Evolutionary conservation across 2,797 vertebrate genomes (phyloP), one percentile per base, ranked within the genome.

Genomic region (Muscicapa striata): DNA sequence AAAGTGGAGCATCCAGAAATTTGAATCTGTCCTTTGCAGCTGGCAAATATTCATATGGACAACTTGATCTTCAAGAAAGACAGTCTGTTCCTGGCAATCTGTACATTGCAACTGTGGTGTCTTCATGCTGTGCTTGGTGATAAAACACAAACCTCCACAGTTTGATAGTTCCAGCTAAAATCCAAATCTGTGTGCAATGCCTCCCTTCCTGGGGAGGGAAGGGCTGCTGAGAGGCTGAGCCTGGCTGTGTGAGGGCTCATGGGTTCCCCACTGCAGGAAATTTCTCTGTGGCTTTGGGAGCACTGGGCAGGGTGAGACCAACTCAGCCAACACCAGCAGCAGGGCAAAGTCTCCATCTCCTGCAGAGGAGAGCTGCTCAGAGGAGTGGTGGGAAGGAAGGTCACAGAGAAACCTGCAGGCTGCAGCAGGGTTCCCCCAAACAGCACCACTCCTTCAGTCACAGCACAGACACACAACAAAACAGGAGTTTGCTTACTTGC

Each of bases 231-330:
- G 49, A 17, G 46, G 41, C 55, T 79, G 15, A 73, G 63, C 36
- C 24, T 4, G 41, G 27, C n/a, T 1, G 3, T 2, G 3, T 5
- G 61, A 41, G 80, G 34, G 16, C 30, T 63, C 32, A 30, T 0
- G 11, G 48, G 9, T 10, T 75, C 62, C 27, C 2, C 5, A 17
- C 40, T 45, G 62, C 59, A 21, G 19, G 55, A 34, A 51, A 43
- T 0, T 23, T 4, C 43, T 6, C 0, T 7, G 41, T 1, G 11
- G n/a, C 63, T 22, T 36, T 19, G 68, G 32, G 57, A 58, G 57
- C 67, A 34, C 57, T 1, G 4, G 67, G 41, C 36, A 58, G 27
- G 36, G 38, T n/a, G 69, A 17, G 20, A 29, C 2, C 2, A n/a
- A 40, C 52, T 36, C 70, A 22, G 12, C 43, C 29, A 34, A 10